Percentiles rank a stretch among this genome's conserved stretches.
phyloP scores from a whole-genome alignment of 2,797 vertebrate genomes.

The Eulemur albifrons region DNA sequence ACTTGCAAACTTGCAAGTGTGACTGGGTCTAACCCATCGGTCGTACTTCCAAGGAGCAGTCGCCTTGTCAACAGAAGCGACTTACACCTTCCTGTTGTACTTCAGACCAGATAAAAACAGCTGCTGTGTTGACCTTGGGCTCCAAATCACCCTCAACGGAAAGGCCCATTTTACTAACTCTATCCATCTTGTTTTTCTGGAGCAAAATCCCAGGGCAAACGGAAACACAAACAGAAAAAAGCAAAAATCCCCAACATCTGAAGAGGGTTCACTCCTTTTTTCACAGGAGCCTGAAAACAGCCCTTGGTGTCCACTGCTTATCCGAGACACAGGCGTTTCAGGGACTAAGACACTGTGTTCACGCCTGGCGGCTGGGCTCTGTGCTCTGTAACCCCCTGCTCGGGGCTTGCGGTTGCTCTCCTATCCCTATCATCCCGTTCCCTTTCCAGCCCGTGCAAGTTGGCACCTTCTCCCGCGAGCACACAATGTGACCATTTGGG shows the following conservation, averaged over 20 bases:
- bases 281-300: neutral
- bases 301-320: fast-evolving
- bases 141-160: neutral
- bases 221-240: neutral
- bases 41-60: fast-evolving
- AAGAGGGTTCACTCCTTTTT: neutral
- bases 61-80: fast-evolving
- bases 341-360: fast-evolving
- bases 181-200: neutral
- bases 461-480: fast-evolving
- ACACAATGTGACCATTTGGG: neutral
- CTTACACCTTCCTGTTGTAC: fast-evolving
- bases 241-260: neutral
- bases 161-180: neutral
- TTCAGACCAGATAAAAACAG: neutral
- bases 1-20: fast-evolving
- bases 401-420: fast-evolving
- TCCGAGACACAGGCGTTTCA: fast-evolving
- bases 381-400: fast-evolving
- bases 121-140: neutral
- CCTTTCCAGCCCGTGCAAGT: fast-evolving
- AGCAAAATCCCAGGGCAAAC: neutral
- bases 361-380: fast-evolving
- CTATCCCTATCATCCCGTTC: fast-evolving
- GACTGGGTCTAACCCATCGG: fast-evolving